These are phyloP conservation scores for Ictalurus furcatus DNA, from an alignment of 2,113 vertebrate species.

Conservation along the genomic window DNA sequence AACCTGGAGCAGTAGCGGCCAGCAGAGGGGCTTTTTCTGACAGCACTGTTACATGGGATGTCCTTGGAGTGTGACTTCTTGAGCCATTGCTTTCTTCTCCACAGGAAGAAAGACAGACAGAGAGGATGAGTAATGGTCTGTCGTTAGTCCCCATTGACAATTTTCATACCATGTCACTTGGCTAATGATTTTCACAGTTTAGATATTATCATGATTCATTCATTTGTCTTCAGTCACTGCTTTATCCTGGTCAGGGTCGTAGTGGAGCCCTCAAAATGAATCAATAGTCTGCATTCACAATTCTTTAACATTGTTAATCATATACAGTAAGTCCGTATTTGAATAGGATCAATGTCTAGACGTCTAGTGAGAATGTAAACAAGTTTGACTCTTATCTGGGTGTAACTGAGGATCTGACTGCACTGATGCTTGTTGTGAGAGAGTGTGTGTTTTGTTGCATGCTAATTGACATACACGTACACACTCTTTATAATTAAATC, in stretches of 20 bases:
- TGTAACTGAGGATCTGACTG: neutral
- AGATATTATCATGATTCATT: neutral
- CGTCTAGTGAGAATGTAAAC: neutral
- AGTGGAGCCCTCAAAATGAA: neutral
- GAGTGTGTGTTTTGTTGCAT: neutral
- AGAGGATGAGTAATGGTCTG: neutral
- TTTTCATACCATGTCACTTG: neutral
- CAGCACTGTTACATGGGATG: conserved; percentile 20
- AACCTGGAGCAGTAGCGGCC: conserved; percentile 59
- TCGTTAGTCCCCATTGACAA: neutral
- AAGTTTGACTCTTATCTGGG: neutral
- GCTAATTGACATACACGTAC: neutral
- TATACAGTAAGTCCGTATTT: neutral
- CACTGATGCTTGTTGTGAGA: neutral
- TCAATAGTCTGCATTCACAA: neutral
- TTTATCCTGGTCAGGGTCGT: neutral
- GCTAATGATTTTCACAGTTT: neutral
- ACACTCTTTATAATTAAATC: neutral
- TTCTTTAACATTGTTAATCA: neutral
- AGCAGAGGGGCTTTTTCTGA: conserved; percentile 71
- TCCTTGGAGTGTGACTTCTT: conserved; percentile 23
- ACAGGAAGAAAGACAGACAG: neutral
- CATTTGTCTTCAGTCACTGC: neutral
- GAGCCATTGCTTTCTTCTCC: conserved; percentile 34
- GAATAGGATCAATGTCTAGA: neutral